Percentiles rank a stretch among this genome's conserved stretches.
Evolutionary conservation across 1,140 invertebrate genomes (phyloP).

Genomic region (Lycorma delicatula): DNA sequence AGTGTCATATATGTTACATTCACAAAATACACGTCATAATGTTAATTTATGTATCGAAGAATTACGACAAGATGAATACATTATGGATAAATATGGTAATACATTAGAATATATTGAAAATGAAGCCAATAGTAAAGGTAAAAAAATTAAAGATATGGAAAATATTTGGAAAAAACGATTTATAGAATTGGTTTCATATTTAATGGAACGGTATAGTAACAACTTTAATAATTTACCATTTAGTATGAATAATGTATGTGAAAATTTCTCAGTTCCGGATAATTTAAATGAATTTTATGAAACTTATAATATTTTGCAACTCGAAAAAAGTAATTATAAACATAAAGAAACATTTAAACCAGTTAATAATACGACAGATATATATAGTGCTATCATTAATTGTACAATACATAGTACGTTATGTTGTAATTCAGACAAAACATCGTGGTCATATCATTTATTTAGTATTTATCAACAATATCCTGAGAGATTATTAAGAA

Average conservation of each 20-base stretch:
- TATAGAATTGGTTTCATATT: too few relatives aligned
- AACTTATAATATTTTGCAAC: constrained; percentile 7
- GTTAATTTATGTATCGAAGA: constrained; percentile 51
- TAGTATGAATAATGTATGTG: too few relatives aligned
- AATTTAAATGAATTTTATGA: constrained; percentile 21
- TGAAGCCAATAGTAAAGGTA: too few relatives aligned
- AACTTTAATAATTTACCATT: too few relatives aligned
- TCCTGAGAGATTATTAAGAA: constrained; percentile 48
- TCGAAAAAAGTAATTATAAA: background rate
- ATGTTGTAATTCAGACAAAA: constrained; percentile 49
- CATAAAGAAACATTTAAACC: constrained; percentile 23
- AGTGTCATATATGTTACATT: constrained; percentile 52
- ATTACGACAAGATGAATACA: constrained; percentile 46
- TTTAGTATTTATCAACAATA: constrained; percentile 63
- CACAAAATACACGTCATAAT: constrained; percentile 45
- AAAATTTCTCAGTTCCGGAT: constrained; percentile 16
- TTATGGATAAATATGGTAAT: constrained; percentile 37
- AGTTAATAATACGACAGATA: constrained; percentile 33
- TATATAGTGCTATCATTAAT: constrained; percentile 33
- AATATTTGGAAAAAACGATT: background rate
- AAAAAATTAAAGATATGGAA: too few relatives aligned
- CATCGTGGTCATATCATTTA: constrained; percentile 53
- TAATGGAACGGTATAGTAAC: too few relatives aligned
- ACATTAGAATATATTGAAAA: constrained; percentile 30
- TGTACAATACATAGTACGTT: constrained; percentile 45